Evolutionary conservation across 1,140 invertebrate genomes (phyloP).

Genomic region (Akabosia matsudoensis): DNA sequence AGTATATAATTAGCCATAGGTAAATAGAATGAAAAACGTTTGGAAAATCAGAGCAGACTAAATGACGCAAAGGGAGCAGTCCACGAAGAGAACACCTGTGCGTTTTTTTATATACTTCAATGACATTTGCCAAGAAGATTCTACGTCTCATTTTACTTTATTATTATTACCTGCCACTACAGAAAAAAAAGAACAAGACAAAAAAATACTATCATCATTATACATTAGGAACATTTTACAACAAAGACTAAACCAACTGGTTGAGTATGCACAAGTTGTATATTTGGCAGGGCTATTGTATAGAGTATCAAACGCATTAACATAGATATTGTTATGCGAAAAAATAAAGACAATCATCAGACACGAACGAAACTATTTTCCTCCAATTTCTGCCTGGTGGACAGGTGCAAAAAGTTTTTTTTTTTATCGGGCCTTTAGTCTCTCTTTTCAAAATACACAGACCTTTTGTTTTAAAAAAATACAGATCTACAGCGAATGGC

Average conservation of each 20-base stretch:
- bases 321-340: not conserved
- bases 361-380: not conserved
- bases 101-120: not conserved
- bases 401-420: not conserved
- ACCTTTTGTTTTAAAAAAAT: no score
- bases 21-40: no score
- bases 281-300: no score
- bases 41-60: slow-evolving; percentile 8
- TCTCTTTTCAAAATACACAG: not conserved
- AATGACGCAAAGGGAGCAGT: not conserved
- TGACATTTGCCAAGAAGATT: slow-evolving; percentile 17
- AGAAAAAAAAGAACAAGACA: no score
- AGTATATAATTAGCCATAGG: not conserved
- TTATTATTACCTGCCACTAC: not conserved
- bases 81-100: slow-evolving; percentile 1
- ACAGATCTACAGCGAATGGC: not conserved
- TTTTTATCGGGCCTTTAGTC: not conserved
- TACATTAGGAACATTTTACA: not conserved
- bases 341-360: no score
- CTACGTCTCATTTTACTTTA: slow-evolving; percentile 1
- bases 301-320: not conserved
- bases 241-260: not conserved
- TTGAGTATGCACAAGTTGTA: not conserved
- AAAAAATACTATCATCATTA: not conserved
- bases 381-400: not conserved